Percentiles rank a stretch among this genome's conserved stretches.
phyloP scores from a whole-genome alignment of 1,140 invertebrate genomes.

The Dufourea novaeangliae region DNA sequence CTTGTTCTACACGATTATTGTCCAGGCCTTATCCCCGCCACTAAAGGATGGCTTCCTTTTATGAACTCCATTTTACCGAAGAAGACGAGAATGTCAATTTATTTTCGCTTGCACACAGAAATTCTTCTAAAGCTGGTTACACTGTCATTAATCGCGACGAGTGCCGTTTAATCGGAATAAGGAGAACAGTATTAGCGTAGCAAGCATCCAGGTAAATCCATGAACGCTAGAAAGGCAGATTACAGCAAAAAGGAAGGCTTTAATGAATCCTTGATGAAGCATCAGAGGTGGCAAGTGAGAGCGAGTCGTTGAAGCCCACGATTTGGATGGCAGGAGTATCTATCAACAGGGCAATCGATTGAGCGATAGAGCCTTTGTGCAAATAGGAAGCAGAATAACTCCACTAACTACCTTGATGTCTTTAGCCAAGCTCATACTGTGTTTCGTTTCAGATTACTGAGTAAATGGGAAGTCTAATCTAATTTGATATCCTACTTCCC shows the following conservation, averaged over 20 bases:
- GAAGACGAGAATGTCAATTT: not conserved
- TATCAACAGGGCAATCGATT: conserved; percentile 56
- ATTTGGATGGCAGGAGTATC: conserved; percentile 46
- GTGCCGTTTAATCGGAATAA: not conserved
- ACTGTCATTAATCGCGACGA: not conserved
- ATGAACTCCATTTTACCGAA: no score
- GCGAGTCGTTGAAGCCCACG: conserved; percentile 37
- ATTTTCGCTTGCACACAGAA: not conserved
- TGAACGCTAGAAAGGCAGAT: conserved; percentile 9
- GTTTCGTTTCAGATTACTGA: no score
- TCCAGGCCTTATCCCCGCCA: no score
- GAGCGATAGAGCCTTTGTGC: conserved; percentile 34
- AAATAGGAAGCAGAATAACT: conserved; percentile 44
- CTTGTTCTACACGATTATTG: no score
- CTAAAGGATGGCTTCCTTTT: no score
- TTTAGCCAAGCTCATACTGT: not conserved
- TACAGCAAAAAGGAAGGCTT: conserved; percentile 31
- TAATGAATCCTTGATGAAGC: conserved; percentile 58
- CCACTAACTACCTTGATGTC: conserved; percentile 33
- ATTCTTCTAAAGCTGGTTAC: not conserved
- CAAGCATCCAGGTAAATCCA: conserved; percentile 4
- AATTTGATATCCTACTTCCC: no score
- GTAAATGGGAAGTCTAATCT: no score
- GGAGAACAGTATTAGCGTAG: not conserved
- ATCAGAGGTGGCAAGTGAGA: conserved; percentile 40